Base-by-base conservation (phyloP, 2,888 invertebrate species). In the Colletes collaris region DNA sequence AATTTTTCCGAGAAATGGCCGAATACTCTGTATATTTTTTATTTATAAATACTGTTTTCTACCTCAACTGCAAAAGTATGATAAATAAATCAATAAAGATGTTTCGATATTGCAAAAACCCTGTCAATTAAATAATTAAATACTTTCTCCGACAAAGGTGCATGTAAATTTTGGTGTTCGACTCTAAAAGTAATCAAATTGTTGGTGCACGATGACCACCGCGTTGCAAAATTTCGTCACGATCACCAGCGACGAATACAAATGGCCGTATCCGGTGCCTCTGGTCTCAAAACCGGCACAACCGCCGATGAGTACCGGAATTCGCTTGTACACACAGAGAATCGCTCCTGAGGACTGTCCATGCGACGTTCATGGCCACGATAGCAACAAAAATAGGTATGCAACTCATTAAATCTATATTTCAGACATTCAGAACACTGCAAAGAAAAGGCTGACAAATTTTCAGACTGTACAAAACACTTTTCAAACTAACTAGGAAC, bases 341-440 rank as follows among this genome's bases (percentile, higher is more conserved):
- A 93, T 95, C 0, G 94, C 95, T 2, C 95, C 95, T 0, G 95
- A 95, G 0, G 95, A 95, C 88, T 96, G 96, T 86, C 95, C 95
- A 89, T 96, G 96, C 92, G 95, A 95, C 81, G 94, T 94, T 0
- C 95, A 95, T 87, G 93, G 94, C 0, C 95, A 95, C 87, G 94
- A 94, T 0, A 95, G 94, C 0, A 92, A 94, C 67, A 94, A 95
- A 76, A 95, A 94, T 78, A 94, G 95, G 90, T 89, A 68, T 55
- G 35, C 7, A 8, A 60, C 16, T 11, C 0, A 10, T 16, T 13
- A 11, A 55, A 27, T 27, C 55, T 0, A 1, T 40, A 13, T 59
- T 59, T 2, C 27, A 2, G 27, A 27, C 27, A 27, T 0, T 0
- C 27, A 27, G 27, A 2, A 27, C 2, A 27, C 1, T 27, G 0